Conservation (phyloP, 2,797 vertebrate genomes). For the Vipera ursinii region DNA sequence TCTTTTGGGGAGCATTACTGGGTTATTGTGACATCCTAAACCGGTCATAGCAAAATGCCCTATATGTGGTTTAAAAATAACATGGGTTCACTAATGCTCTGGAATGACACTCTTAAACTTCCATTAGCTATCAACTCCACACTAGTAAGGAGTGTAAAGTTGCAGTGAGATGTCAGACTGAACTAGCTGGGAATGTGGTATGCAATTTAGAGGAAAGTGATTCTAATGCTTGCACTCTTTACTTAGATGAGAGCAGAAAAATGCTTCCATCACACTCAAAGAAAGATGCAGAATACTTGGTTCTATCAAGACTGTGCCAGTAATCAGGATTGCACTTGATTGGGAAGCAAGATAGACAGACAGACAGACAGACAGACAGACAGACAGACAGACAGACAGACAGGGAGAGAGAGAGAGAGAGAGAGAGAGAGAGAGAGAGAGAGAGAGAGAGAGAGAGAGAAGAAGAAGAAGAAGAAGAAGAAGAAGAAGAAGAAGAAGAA, state of each 20-base stretch:
- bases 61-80: constrained; percentile 20
- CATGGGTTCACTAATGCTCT: constrained; percentile 25
- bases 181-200: constrained; percentile 21
- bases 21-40: constrained; percentile 28
- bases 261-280: not conserved
- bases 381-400: too few relatives aligned
- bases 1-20: not conserved
- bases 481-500: too few relatives aligned
- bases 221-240: constrained; percentile 7
- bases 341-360: not conserved
- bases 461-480: too few relatives aligned
- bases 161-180: constrained; percentile 31
- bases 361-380: fast-evolving
- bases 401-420: not conserved
- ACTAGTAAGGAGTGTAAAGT: constrained; percentile 22
- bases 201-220: constrained; percentile 20
- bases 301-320: not conserved
- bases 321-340: not conserved
- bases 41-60: constrained; percentile 1
- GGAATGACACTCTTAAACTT: constrained; percentile 40
- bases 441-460: too few relatives aligned
- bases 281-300: not conserved
- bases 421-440: not conserved
- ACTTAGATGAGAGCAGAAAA: not conserved
- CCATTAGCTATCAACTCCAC: constrained; percentile 31